A percentile compares a stretch with the other conserved stretches of the same genome.
phyloP scores from a whole-genome alignment of 2,888 invertebrate species.

The Diaperis boleti region DNA sequence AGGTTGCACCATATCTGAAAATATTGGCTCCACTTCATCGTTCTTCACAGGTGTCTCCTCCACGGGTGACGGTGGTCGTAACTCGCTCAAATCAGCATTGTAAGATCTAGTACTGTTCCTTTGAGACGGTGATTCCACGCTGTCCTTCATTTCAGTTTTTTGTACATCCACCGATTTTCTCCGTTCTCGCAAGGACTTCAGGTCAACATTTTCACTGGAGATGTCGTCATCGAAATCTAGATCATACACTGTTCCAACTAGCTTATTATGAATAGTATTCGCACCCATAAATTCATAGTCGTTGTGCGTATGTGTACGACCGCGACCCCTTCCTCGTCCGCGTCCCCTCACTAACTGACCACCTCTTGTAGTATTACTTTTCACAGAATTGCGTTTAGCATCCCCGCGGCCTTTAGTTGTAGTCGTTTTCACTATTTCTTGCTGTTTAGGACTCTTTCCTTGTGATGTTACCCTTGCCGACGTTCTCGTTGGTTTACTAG shows the following conservation, averaged over 20 bases:
- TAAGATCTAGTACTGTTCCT: conserved; percentile 61
- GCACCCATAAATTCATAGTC: conserved; percentile 68
- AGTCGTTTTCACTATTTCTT: conserved; percentile 54
- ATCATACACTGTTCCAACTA: conserved; percentile 89
- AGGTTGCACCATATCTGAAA: conserved; percentile 75
- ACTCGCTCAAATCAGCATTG: conserved; percentile 66
- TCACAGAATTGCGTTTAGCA: conserved; percentile 53
- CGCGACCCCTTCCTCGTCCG: conserved; percentile 61
- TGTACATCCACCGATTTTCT: conserved; percentile 80
- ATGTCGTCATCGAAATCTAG: conserved; percentile 88
- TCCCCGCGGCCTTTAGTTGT: conserved; percentile 54
- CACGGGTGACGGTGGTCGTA: conserved; percentile 68
- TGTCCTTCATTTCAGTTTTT: conserved; percentile 66
- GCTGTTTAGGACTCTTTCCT: conserved; percentile 68
- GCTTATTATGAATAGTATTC: conserved; percentile 82
- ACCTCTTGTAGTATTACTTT: conserved; percentile 59
- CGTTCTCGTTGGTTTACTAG: conserved; percentile 71
- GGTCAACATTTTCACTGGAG: conserved; percentile 76
- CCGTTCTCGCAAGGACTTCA: conserved; percentile 83
- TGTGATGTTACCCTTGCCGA: conserved; percentile 74
- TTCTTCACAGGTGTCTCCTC: conserved; percentile 59
- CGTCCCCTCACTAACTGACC: conserved; percentile 62
- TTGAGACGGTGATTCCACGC: conserved; percentile 61
- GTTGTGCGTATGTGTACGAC: conserved; percentile 56
- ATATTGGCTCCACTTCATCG: conserved; percentile 61